Evolutionary conservation across 2,113 vertebrate species (phyloP).

Genomic region (Trichomycterus rosablanca): DNA sequence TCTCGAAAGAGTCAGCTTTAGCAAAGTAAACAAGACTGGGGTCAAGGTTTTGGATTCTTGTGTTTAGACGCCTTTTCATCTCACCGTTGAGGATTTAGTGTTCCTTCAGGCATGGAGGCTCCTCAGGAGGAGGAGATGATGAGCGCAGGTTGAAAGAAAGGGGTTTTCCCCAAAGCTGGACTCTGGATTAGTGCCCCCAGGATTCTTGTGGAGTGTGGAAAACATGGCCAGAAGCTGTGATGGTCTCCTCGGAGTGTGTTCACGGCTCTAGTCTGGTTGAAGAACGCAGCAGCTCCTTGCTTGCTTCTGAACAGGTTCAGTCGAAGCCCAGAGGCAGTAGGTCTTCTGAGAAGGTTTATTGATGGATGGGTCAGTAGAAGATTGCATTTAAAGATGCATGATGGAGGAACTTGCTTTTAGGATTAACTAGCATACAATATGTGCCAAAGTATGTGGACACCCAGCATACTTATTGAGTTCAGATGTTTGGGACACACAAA

Average conservation of each 20-base stretch:
- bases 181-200: conserved; percentile 17
- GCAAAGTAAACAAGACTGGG: not conserved
- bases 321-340: conserved; percentile 2
- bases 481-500: too few species aligned
- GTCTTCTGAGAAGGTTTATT: not conserved
- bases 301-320: conserved; percentile 24
- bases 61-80: conserved; percentile 46
- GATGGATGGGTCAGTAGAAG: not conserved
- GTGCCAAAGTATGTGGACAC: too few species aligned
- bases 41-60: conserved; percentile 28
- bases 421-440: too few species aligned
- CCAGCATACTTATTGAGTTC: too few species aligned
- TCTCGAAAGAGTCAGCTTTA: conserved; percentile 5
- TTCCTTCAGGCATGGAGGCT: conserved; percentile 26
- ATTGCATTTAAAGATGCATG: conserved; percentile 7
- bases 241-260: conserved; percentile 6
- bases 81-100: conserved; percentile 30
- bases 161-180: conserved; percentile 25
- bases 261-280: conserved; percentile 2
- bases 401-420: too few species aligned
- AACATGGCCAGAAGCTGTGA: conserved; percentile 18
- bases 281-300: not conserved
- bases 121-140: not conserved
- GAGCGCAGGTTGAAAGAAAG: conserved; percentile 12
- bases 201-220: conserved; percentile 21